Base-by-base conservation (phyloP, 2,888 invertebrate species). In the Polia nebulosa region DNA sequence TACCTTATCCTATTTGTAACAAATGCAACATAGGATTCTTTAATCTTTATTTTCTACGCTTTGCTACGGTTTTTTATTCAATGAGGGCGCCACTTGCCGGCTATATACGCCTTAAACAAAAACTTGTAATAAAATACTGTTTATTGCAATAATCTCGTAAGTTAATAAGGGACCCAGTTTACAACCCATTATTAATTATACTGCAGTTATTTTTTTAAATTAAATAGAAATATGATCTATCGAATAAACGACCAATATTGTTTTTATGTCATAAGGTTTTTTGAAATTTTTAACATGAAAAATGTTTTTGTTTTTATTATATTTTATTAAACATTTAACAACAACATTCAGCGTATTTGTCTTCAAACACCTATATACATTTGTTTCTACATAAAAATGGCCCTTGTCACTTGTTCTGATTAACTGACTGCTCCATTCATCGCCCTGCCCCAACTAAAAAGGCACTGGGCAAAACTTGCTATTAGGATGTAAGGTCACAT, bases 261-360 rank as follows among this genome's bases (percentile, higher is more conserved):
- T 73, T 58, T 22, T 29, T 60, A 66, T 61, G 22, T 36, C 29
- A 15, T 58, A 63, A 58, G 57, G 27, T 27, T 34, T 29, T 32
- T 60, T 36, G 45, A 44, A 60, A 39, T 75, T 64, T 53, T 39
- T 8, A n/a, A 41, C 49, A 71, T 60, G 59, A 47, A 45, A 66
- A 55, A 65, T 44, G n/a, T 56, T 63, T 32, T 29, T 59, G 20
- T 53, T 32, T 55, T 53, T 41, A 29, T 17, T 45, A 59, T 45
- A 49, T 36, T 66, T 41, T 34, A 78, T 51, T 78, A 59, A 78
- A 73, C n/a, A 44, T 68, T 62, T 39, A 59, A 60, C 9, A 39
- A 77, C 34, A 45, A 36, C 25, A 36, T 17, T 2, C 6, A 5
- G 1, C 15, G n/a, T 15, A 55, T 70, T 55, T 17, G 27, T 47